Evolutionary conservation across 2,113 vertebrate genomes (phyloP).

Genomic region (Tragelaphus strepsiceros): DNA sequence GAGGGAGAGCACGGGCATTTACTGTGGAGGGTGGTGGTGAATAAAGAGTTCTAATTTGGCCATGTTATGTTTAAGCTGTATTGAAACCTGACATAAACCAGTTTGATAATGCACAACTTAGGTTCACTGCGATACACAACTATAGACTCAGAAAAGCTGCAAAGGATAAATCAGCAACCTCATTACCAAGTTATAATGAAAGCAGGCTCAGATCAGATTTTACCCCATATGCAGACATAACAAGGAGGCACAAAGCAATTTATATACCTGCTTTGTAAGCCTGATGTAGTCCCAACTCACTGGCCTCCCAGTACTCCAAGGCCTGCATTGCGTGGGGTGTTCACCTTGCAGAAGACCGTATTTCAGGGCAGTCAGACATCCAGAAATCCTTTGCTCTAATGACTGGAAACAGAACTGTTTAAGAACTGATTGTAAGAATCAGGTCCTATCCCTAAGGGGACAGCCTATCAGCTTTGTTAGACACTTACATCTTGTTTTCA

Average conservation of each 20-base stretch:
- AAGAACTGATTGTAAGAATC: background rate
- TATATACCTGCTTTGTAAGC: background rate
- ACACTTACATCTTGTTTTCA: conserved; percentile 1
- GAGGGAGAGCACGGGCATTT: background rate
- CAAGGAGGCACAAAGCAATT: background rate
- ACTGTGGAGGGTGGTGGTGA: background rate
- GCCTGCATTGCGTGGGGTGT: background rate
- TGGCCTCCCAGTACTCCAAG: background rate
- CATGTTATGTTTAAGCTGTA: background rate
- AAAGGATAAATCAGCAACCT: background rate
- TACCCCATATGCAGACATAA: background rate
- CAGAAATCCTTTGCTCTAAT: background rate
- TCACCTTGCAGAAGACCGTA: background rate
- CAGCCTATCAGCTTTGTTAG: background rate
- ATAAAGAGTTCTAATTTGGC: background rate
- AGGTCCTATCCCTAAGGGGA: background rate
- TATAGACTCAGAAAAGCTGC: background rate
- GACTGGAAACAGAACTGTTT: background rate
- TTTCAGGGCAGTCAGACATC: background rate
- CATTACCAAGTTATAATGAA: conserved; percentile 39
- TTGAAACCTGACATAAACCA: background rate
- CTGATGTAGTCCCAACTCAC: background rate
- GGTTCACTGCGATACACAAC: background rate
- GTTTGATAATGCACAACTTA: background rate
- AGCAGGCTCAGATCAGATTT: conserved; percentile 35